Base-by-base conservation (phyloP, 2,888 invertebrate genomes). In the Pristionchus entomophagus region DNA sequence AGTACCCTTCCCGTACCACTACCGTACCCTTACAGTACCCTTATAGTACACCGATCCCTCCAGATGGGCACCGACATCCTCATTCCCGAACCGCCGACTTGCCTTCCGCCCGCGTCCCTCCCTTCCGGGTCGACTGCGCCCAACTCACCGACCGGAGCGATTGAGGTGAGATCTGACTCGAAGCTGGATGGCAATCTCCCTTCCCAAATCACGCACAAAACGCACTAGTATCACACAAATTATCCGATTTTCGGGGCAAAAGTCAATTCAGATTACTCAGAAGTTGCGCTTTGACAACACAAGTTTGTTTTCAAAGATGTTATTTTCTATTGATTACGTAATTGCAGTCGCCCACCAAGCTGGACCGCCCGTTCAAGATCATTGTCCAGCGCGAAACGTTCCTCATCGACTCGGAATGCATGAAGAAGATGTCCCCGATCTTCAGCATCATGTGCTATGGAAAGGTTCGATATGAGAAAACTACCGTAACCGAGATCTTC, bases 361-460 rank as follows among this genome's bases (percentile, higher is more conserved):
- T 90, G 78, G 90, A 92, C 56, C 88, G 92, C 19, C 92, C 92
- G 29, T 89, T 89, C 81, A 88, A 87, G 84, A 73, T 89, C 59
- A 77, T 89, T 53, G 89, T 89, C 0, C 86, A 88, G 29, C 87
- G 87, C 17, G 86, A 88, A 78, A 89, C 88, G 35, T 90, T 90
- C 86, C 86, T 88, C 19, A 89, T 91, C 65, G 90, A 89, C 86
- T 89, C 89, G 0, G 90, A 90, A 56, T 89, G 86, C n/a, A 87
- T 90, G 88, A 87, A 89, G 69, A 87, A 89, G 83, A 88, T 90
- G 84, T 90, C 90, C 22, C 90, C 90, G 32, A 89, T 92, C 26
- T 92, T 92, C 89, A 90, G 88, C 35, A 85, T 90, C n/a, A 92
- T 92, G 92, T 92, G 91, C 86, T 92, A 87, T 56, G 92, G 92